Conservation (phyloP, 2,113 vertebrate species). For the Microtus ochrogaster region DNA sequence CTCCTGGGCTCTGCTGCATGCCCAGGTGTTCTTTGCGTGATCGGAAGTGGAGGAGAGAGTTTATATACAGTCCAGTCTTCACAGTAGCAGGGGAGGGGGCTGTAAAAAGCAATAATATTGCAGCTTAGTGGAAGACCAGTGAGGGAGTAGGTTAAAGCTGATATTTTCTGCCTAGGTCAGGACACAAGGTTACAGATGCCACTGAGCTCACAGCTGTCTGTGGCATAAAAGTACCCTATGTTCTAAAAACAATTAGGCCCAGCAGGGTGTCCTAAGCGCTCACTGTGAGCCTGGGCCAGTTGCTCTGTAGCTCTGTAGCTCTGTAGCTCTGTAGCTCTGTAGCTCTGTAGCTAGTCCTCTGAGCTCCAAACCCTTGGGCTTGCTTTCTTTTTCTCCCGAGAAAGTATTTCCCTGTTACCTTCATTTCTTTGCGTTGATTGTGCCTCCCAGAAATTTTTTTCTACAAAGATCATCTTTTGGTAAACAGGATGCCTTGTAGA, state of each 20-base stretch:
- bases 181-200: constrained; percentile 39
- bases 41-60: not conserved
- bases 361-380: not conserved
- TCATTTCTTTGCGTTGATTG: not conserved
- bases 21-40: not conserved
- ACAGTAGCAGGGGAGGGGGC: not conserved
- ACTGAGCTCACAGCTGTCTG: constrained; percentile 60
- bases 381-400: not conserved
- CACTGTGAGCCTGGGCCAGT: constrained; percentile 25
- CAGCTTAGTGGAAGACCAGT: not conserved
- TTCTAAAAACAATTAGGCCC: constrained; percentile 52
- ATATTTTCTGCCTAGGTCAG: constrained; percentile 30
- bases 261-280: constrained; percentile 52
- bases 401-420: not conserved
- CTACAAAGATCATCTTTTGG: not conserved
- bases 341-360: not conserved
- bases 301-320: not conserved
- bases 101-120: not conserved
- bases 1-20: not conserved
- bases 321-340: too few species aligned
- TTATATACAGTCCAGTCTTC: not conserved
- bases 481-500: not conserved
- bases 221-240: constrained; percentile 3
- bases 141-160: not conserved
- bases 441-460: not conserved